A percentile compares a stretch with the other conserved stretches of the same genome.
Evolutionary conservation across 92 coral and sea anemone species (phyloP).

Genomic region (Nematostella vectensis): DNA sequence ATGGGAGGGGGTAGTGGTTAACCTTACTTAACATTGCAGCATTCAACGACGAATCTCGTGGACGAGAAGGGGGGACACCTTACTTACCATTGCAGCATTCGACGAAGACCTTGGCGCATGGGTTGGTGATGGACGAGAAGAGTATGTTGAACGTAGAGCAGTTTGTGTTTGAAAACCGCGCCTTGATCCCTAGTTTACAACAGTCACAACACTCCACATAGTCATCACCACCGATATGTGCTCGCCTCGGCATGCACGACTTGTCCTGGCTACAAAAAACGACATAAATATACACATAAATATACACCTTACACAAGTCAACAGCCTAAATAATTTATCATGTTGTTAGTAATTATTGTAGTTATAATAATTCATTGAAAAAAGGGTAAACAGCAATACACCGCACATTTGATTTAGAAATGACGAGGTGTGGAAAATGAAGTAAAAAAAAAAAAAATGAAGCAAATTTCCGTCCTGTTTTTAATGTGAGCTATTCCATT

Average conservation of each 20-base stretch:
- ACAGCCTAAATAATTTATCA: neutral
- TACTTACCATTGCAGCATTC: constrained; percentile 61
- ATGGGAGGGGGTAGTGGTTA: no score
- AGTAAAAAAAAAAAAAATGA: no score
- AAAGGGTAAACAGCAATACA: no score
- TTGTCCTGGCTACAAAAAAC: constrained; percentile 37
- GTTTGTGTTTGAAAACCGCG: constrained; percentile 16
- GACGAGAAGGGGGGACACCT: no score
- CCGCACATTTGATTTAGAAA: no score
- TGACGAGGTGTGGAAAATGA: no score
- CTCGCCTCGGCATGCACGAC: constrained; percentile 40
- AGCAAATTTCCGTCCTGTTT: no score
- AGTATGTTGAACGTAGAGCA: constrained; percentile 7
- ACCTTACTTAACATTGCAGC: no score
- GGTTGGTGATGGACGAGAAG: constrained; percentile 6
- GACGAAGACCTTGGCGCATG: constrained; percentile 32
- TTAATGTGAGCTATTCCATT: no score
- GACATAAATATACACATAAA: neutral
- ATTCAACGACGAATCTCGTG: no score
- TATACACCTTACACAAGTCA: neutral
- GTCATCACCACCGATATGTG: constrained; percentile 58
- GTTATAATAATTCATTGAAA: neutral
- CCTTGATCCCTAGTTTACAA: constrained; percentile 58
- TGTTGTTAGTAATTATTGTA: neutral
- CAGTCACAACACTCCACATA: constrained; percentile 77